A percentile compares a stretch with the other conserved stretches of the same genome.
phyloP scores from a whole-genome alignment of 2,888 invertebrate genomes.

The Lagria hirta region DNA sequence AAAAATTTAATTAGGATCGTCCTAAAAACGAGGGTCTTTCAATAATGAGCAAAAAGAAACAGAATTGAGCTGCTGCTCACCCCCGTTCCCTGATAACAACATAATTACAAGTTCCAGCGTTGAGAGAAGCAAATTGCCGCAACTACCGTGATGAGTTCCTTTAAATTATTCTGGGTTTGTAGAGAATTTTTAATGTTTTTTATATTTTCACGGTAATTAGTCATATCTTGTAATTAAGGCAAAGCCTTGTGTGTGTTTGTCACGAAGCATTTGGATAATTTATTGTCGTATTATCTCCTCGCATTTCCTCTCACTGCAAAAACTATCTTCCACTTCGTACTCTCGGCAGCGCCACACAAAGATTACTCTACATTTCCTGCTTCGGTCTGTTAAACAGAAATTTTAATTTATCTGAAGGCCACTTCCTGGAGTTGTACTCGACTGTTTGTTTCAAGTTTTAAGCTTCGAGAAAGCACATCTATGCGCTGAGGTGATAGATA shows the following conservation, averaged over 20 bases:
- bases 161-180: slow-evolving; percentile 16
- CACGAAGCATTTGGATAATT: slow-evolving; percentile 30
- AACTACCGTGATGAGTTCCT: slow-evolving; percentile 10
- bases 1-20: slow-evolving; percentile 23
- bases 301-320: slow-evolving; percentile 30
- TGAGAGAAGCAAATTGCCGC: slow-evolving; percentile 23
- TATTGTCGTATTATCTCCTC: slow-evolving; percentile 33
- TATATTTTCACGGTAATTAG: slow-evolving; percentile 36
- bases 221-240: slow-evolving; percentile 42
- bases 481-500: too few species aligned
- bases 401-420: slow-evolving; percentile 25
- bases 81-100: slow-evolving; percentile 23
- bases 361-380: slow-evolving; percentile 34
- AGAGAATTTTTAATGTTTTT: slow-evolving; percentile 20
- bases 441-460: too few species aligned
- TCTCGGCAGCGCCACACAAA: too few species aligned
- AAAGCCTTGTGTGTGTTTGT: slow-evolving; percentile 31
- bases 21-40: slow-evolving; percentile 12
- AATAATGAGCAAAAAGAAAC: slow-evolving; percentile 27
- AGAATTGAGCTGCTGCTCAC: too few species aligned
- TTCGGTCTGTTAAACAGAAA: slow-evolving; percentile 19
- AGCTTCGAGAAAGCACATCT: too few species aligned
- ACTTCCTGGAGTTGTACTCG: slow-evolving; percentile 11
- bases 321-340: slow-evolving; percentile 28
- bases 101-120: slow-evolving; percentile 21